These are phyloP conservation scores for Sinocyclocheilus grahami DNA, from an alignment of 2,113 vertebrate species.

Conservation along the genomic window DNA sequence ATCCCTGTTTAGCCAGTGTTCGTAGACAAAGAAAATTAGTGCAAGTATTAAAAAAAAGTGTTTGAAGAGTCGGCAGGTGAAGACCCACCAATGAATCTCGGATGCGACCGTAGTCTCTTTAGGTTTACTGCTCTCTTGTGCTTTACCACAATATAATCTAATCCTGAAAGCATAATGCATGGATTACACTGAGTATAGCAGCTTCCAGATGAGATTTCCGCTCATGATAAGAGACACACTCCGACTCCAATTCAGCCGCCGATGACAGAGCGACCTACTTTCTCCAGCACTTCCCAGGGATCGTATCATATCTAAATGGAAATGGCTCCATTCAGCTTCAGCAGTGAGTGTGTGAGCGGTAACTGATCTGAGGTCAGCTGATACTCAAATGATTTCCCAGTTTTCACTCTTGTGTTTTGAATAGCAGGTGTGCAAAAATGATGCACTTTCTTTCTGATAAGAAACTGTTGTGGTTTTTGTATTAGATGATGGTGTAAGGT, in stretches of 20 bases:
- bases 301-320: slow-evolving; percentile 35
- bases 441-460: neutral
- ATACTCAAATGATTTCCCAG: neutral
- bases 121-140: slow-evolving; percentile 1
- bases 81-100: neutral
- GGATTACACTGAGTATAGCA: slow-evolving; percentile 8
- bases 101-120: neutral
- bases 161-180: neutral
- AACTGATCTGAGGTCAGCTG: slow-evolving; percentile 1
- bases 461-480: neutral
- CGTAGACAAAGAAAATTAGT: neutral
- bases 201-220: neutral
- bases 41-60: neutral
- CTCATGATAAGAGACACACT: neutral
- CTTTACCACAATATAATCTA: slow-evolving; percentile 25
- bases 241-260: neutral
- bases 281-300: slow-evolving; percentile 15
- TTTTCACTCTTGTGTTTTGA: neutral
- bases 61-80: neutral
- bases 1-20: neutral
- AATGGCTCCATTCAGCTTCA: slow-evolving; percentile 18
- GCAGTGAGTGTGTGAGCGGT: slow-evolving; percentile 3
- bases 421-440: neutral
- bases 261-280: slow-evolving; percentile 29
- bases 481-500: neutral